Evolutionary conservation across 1,140 invertebrate genomes (phyloP).

Genomic region (Macrocentrus cingulum): DNA sequence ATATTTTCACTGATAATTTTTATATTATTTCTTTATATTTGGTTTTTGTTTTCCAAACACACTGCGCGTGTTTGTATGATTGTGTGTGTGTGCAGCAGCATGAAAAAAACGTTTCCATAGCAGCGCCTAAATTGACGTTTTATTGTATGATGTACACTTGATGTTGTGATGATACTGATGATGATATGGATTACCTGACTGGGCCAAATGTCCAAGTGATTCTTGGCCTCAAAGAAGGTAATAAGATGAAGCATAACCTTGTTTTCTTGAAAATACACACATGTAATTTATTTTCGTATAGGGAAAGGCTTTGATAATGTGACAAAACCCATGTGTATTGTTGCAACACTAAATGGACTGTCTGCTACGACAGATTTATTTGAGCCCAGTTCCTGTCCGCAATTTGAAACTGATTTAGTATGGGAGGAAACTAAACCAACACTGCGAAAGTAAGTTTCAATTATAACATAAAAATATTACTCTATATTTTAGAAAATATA

Average conservation of each 20-base stretch:
- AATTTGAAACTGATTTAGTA: constrained; percentile 55
- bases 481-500: not conserved
- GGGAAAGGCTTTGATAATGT: constrained; percentile 57
- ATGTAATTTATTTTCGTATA: too few relatives aligned
- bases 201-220: constrained; percentile 56
- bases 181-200: constrained; percentile 53
- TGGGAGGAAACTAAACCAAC: constrained; percentile 59
- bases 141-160: too few relatives aligned
- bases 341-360: constrained; percentile 57
- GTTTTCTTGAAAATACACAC: constrained; percentile 20
- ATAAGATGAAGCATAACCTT: constrained; percentile 31
- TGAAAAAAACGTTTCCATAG: constrained; percentile 18
- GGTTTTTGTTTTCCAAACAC: too few relatives aligned
- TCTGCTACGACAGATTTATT: constrained; percentile 57
- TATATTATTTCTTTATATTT: not conserved
- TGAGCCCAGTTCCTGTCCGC: constrained; percentile 45
- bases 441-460: constrained; percentile 47
- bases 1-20: not conserved
- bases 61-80: not conserved
- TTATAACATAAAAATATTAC: constrained; percentile 8
- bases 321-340: constrained; percentile 50
- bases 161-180: constrained; percentile 23
- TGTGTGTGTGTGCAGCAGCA: not conserved
- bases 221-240: constrained; percentile 59
- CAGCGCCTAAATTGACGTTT: constrained; percentile 10